phyloP scores from a whole-genome alignment of 2,113 vertebrate species.

The Python bivittatus region DNA sequence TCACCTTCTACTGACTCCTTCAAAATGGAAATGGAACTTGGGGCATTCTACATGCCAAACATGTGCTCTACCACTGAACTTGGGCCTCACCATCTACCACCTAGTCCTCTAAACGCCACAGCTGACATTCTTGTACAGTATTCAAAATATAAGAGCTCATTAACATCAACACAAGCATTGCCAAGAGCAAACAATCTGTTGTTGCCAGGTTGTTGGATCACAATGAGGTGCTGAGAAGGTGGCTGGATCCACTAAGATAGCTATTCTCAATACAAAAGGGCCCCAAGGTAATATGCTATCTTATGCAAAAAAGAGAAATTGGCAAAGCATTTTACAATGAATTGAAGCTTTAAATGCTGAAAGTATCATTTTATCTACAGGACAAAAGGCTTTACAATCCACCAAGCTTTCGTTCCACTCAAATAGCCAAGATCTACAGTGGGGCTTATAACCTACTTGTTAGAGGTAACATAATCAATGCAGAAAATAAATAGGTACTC shows the following conservation, averaged over 20 bases:
- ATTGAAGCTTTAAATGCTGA: neutral
- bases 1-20: neutral
- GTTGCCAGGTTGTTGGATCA: neutral
- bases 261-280: neutral
- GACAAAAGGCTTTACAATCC: neutral
- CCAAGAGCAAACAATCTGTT: neutral
- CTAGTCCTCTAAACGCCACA: neutral
- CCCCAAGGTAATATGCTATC: neutral
- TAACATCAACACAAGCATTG: neutral
- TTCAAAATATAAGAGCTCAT: neutral
- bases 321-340: neutral
- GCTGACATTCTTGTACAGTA: neutral
- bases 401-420: rapidly evolving
- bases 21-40: neutral
- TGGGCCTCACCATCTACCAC: neutral
- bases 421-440: neutral
- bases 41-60: neutral
- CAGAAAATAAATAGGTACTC: neutral
- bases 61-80: neutral
- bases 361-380: neutral
- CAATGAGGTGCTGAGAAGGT: neutral
- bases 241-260: neutral
- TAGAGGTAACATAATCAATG: neutral
- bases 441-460: neutral
- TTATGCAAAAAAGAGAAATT: neutral